phyloP scores from a whole-genome alignment of 1,140 invertebrate genomes.

The Bombus consobrinus region DNA sequence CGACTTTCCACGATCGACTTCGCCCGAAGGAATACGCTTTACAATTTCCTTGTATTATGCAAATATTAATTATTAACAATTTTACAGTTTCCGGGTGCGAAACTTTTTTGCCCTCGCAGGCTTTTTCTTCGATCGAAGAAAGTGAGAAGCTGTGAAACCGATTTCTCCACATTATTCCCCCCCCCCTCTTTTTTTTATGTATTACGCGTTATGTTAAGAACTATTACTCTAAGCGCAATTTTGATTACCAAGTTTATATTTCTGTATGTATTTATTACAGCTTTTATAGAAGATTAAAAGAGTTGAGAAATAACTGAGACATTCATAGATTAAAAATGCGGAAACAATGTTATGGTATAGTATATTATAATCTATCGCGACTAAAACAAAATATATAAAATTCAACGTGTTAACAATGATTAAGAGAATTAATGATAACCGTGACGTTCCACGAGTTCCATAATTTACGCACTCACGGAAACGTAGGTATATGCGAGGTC shows the following conservation, averaged over 20 bases:
- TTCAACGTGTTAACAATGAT: neutral
- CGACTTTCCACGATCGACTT: neutral
- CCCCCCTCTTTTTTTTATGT: fast-evolving
- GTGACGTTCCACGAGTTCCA: neutral
- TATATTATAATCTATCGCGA: too few relatives aligned
- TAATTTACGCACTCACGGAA: neutral
- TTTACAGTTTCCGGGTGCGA: neutral
- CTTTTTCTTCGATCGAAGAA: neutral
- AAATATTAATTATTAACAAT: neutral
- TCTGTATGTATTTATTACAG: neutral
- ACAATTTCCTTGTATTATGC: neutral
- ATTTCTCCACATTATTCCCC: neutral
- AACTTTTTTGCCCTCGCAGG: neutral
- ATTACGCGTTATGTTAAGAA: neutral
- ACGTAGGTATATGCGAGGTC: neutral
- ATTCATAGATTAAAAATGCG: too few relatives aligned
- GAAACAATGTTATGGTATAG: too few relatives aligned
- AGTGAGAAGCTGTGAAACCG: neutral
- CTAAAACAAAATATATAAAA: too few relatives aligned
- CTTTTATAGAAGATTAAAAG: neutral
- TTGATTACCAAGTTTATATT: neutral
- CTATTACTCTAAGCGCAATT: neutral
- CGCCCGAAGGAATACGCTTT: too few relatives aligned
- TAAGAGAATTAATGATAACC: neutral
- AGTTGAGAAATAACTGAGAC: neutral